Conservation (phyloP, 2,113 vertebrate genomes). For the Typhlomys cinereus region DNA sequence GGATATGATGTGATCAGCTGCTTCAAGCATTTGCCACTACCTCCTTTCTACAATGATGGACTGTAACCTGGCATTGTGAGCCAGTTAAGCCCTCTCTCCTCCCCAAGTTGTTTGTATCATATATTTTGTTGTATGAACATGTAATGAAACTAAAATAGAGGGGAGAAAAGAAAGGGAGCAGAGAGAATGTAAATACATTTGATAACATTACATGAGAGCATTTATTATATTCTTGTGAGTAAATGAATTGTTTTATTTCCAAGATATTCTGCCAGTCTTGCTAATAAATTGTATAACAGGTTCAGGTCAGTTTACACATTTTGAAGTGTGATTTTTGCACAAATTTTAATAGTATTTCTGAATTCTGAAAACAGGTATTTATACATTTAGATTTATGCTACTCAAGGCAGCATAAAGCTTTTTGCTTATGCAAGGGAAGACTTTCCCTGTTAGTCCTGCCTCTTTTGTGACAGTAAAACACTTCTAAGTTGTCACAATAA, state of each 20-base stretch:
- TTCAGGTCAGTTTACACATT: slow-evolving; percentile 18
- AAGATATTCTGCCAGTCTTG: background rate
- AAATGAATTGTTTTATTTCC: slow-evolving; percentile 30
- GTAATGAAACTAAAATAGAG: no score
- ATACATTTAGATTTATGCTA: slow-evolving; percentile 33
- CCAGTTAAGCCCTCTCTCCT: no score
- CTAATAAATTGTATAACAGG: background rate
- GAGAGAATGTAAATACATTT: slow-evolving; percentile 22
- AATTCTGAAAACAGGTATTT: slow-evolving; percentile 45
- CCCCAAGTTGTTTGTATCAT: no score
- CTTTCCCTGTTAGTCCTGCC: slow-evolving; percentile 47
- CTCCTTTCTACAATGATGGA: no score
- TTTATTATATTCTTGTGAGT: background rate
- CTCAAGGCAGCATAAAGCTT: slow-evolving; percentile 39
- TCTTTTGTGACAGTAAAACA: slow-evolving; percentile 1
- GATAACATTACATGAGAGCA: slow-evolving; percentile 7
- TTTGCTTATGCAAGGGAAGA: slow-evolving; percentile 53
- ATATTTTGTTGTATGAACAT: no score
- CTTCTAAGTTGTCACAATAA: slow-evolving; percentile 22
- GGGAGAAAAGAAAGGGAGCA: no score
- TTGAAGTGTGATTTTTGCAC: background rate
- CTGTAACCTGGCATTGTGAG: no score
- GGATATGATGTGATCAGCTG: no score
- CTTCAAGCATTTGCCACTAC: no score
- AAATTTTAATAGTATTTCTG: background rate